Conservation (phyloP, 2,797 vertebrate genomes). For the Bryconaethiops microstoma region DNA sequence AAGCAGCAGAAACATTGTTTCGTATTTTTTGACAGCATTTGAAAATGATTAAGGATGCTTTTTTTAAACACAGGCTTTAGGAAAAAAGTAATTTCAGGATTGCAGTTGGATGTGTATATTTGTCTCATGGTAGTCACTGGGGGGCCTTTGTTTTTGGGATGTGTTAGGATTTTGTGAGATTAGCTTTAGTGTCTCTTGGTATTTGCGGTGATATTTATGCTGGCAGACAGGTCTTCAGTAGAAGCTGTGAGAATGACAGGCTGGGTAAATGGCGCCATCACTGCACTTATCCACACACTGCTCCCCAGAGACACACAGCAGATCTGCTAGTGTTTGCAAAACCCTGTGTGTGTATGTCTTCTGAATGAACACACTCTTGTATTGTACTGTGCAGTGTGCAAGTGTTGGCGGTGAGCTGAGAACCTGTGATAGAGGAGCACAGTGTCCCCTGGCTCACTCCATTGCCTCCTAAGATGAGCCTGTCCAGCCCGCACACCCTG, state of each 20-base stretch:
- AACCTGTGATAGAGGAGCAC: slow-evolving; percentile 67
- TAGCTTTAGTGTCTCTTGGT: slow-evolving; percentile 23
- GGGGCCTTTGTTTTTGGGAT: slow-evolving; percentile 1
- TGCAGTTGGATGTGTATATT: neutral
- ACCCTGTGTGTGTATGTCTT: neutral
- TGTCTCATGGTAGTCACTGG: neutral
- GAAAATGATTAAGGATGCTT: too few species aligned
- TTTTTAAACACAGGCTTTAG: too few species aligned
- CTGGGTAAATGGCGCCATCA: slow-evolving; percentile 31
- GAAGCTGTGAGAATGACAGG: slow-evolving; percentile 5
- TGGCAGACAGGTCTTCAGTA: slow-evolving; percentile 24
- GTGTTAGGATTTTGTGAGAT: neutral
- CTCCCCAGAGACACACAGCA: slow-evolving; percentile 38
- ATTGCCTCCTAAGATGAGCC: slow-evolving; percentile 66
- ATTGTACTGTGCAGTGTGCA: neutral
- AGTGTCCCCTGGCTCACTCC: slow-evolving; percentile 61
- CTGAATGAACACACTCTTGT: slow-evolving; percentile 5
- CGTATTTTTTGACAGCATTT: too few species aligned
- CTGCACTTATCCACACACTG: neutral
- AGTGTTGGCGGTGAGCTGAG: neutral
- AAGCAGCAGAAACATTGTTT: too few species aligned
- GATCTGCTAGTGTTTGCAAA: slow-evolving; percentile 32
- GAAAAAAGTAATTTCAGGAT: neutral
- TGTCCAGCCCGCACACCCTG: slow-evolving; percentile 38
- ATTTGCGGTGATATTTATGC: slow-evolving; percentile 38